Percentiles rank a stretch among this genome's conserved stretches.
phyloP scores from a whole-genome alignment of 2,888 invertebrate species.

The Oscheius onirici region DNA sequence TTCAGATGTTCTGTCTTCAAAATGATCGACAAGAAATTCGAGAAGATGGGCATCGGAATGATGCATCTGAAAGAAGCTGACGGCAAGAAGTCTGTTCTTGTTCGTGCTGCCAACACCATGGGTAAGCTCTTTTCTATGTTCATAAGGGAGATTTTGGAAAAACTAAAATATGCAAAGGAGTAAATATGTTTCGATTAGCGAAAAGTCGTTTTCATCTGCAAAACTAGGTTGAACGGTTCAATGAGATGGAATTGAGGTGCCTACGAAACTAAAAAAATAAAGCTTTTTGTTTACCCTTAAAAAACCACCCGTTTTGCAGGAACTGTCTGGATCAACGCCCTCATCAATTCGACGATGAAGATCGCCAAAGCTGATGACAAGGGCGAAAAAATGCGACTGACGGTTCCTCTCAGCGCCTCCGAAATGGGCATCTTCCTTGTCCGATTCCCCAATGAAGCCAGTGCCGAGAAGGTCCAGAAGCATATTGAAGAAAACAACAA shows the following conservation, averaged over 20 bases:
- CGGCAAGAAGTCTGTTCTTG: conserved; percentile 50
- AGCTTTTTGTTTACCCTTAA: too few relatives aligned
- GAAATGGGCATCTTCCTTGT: conserved; percentile 56
- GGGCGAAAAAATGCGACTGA: conserved; percentile 45
- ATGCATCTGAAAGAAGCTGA: conserved; percentile 52
- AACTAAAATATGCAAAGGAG: too few relatives aligned
- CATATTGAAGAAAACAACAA: conserved; percentile 38
- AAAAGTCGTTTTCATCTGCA: too few relatives aligned
- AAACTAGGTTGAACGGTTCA: too few relatives aligned
- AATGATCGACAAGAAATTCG: conserved; percentile 43
- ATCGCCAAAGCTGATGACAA: conserved; percentile 48
- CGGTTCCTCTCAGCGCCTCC: conserved; percentile 38
- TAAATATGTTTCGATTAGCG: too few relatives aligned
- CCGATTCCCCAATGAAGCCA: conserved; percentile 42
- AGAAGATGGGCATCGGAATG: conserved; percentile 58
- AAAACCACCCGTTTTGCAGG: too few relatives aligned
- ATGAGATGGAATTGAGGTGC: too few relatives aligned
- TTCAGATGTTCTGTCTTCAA: conserved; percentile 57
- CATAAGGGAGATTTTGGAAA: not conserved
- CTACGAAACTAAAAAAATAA: too few relatives aligned
- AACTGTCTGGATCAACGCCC: conserved; percentile 55
- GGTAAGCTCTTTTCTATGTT: conserved; percentile 31
- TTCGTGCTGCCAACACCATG: conserved; percentile 58
- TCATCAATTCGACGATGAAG: conserved; percentile 52
- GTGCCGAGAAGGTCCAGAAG: conserved; percentile 38